Evolutionary conservation across 2,888 invertebrate species (phyloP), one percentile per base, ranked within the genome.

Genomic region (Drosophila borealis): DNA sequence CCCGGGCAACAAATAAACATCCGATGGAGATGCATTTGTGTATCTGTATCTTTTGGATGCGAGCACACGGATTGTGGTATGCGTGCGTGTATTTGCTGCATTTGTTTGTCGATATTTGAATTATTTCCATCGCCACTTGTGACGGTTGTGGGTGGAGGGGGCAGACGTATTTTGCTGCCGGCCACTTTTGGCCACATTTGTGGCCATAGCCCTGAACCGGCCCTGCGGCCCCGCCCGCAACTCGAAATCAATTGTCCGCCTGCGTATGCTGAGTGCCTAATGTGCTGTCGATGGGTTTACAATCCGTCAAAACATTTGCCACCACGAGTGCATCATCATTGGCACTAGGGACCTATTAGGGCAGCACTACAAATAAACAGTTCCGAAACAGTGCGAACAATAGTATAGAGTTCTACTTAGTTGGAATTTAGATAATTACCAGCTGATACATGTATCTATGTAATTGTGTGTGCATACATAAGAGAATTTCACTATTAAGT

Each of bases 201-300:
- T 69, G 87, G 87, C 66, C 65, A 56, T 53, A 45, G 46, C 49
- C 19, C 29, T 29, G 19, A 11, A 2, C 14, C n/a, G 13, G 25
- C 25, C 25, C 29, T 29, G 8, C 8, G 29, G 29, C 29, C 33
- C 9, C 5, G 29, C 29, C 36, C 39, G 10, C 34, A 29, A n/a
- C 65, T 68, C 68, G 59, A 74, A 78, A 70, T 74, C 84, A 78
- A 82, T 82, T 83, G 81, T 78, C 72, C 78, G 78, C 61, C 56
- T 19, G 59, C 51, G 41, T 68, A 42, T 45, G 80, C 69, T 65
- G 80, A 80, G 77, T 80, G 84, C 70, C 80, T 80, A 80, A 85
- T 85, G 72, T 75, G 81, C 84, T 87, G 88, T 73, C 81, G 84
- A 87, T 83, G 74, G 87, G 71, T 84, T 84, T 87, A 87, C 89